phyloP scores from a whole-genome alignment of 2,113 vertebrate species.

The Trichomycterus rosablanca region DNA sequence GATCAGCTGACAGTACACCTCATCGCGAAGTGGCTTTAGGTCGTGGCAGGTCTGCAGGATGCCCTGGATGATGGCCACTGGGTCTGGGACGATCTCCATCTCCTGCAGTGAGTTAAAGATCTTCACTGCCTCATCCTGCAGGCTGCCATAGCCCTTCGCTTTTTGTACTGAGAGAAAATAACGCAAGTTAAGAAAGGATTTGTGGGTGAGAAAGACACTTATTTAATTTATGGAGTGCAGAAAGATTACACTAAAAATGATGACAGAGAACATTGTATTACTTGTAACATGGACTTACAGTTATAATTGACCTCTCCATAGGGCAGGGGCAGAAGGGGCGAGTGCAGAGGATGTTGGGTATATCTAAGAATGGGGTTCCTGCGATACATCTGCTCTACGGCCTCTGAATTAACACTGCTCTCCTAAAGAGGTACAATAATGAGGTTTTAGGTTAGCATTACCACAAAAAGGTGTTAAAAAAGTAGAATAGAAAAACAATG shows the following conservation, averaged over 20 bases:
- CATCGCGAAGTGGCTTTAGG: constrained; percentile 81
- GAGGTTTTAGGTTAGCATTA: too few species aligned
- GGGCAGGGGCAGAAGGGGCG: constrained; percentile 80
- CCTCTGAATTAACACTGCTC: constrained; percentile 81
- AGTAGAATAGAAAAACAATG: too few species aligned
- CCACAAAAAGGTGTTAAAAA: too few species aligned
- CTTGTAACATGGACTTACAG: constrained; percentile 63
- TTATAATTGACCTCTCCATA: constrained; percentile 80
- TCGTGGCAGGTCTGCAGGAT: constrained; percentile 92
- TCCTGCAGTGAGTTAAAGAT: constrained; percentile 92
- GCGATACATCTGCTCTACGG: constrained; percentile 84
- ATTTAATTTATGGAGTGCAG: too few species aligned
- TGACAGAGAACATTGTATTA: neutral
- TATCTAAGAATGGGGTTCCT: constrained; percentile 89
- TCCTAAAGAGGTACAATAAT: constrained; percentile 69
- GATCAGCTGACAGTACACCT: constrained; percentile 91
- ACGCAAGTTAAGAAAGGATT: too few species aligned
- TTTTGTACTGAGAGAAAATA: constrained; percentile 70
- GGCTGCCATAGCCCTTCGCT: constrained; percentile 83
- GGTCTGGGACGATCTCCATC: constrained; percentile 84
- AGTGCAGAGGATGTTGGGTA: constrained; percentile 86
- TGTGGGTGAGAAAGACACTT: neutral
- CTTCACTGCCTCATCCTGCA: constrained; percentile 88
- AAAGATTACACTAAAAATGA: too few species aligned
- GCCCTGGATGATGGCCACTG: constrained; percentile 88